Conservation (phyloP, 2,797 vertebrate species). For the Atherinosoma microstoma region DNA sequence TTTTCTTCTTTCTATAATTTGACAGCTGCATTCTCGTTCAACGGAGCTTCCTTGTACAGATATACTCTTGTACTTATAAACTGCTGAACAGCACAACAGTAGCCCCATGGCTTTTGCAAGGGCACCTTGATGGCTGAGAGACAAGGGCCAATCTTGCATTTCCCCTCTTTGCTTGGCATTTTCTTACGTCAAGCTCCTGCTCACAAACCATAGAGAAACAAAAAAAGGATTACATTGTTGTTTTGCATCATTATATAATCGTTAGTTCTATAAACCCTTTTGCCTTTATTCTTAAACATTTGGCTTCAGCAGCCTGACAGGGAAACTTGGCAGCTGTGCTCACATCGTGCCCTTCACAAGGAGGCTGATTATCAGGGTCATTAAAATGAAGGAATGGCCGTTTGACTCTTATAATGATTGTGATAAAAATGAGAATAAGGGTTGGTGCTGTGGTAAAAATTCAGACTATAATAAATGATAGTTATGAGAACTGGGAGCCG, state of each 20-base stretch:
- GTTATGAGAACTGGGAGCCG: conserved; percentile 12
- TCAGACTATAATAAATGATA: conserved; percentile 24
- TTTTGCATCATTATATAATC: conserved; percentile 1
- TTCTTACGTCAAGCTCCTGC: conserved; percentile 5
- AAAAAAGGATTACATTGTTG: conserved; percentile 4
- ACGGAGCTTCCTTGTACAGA: conserved; percentile 11
- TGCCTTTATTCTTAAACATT: conserved; percentile 12
- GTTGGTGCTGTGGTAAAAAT: conserved; percentile 6
- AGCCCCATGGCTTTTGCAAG: conserved; percentile 32
- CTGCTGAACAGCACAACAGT: conserved; percentile 17
- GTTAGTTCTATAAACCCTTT: conserved; percentile 22
- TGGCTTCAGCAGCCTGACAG: conserved; percentile 34
- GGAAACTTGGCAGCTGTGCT: conserved; percentile 42
- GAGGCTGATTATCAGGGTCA: conserved; percentile 49
- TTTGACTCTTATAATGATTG: conserved; percentile 54
- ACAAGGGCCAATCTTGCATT: conserved; percentile 11
- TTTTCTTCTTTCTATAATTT: neutral
- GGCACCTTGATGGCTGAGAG: conserved; percentile 38
- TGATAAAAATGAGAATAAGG: conserved; percentile 40
- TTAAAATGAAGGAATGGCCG: conserved; percentile 54
- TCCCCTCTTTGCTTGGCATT: neutral
- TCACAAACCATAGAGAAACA: conserved; percentile 8
- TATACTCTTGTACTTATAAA: conserved; percentile 8
- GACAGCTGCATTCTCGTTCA: conserved; percentile 21
- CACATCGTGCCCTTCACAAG: conserved; percentile 52